Evolutionary conservation across 2,113 vertebrate species (phyloP).

Genomic region (Corydoras sp.): DNA sequence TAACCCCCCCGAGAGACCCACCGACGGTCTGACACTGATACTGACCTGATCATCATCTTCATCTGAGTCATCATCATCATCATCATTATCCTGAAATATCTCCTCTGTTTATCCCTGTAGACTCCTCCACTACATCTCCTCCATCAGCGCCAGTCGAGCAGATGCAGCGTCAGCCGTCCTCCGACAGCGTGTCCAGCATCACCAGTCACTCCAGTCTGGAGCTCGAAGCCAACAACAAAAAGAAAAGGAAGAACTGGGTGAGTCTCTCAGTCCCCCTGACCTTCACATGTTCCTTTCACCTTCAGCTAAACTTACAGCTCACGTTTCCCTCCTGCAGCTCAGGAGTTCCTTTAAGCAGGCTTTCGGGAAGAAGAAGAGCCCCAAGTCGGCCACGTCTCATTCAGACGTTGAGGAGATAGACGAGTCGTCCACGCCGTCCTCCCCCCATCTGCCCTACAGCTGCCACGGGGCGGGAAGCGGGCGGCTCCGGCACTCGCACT

Average conservation of each 20-base stretch:
- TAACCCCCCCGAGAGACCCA: constrained; percentile 69
- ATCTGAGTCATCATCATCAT: no score
- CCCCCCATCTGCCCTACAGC: constrained; percentile 65
- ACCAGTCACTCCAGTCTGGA: constrained; percentile 79
- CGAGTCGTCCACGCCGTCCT: constrained; percentile 75
- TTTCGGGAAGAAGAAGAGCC: constrained; percentile 82
- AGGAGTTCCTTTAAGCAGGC: constrained; percentile 89
- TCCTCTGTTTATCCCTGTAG: background rate
- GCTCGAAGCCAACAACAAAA: constrained; percentile 75
- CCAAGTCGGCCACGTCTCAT: constrained; percentile 78
- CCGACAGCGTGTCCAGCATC: constrained; percentile 82
- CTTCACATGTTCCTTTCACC: no score
- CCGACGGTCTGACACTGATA: constrained; percentile 64
- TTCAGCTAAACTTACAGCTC: no score
- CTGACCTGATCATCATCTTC: no score
- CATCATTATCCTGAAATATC: no score
- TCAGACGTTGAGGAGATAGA: constrained; percentile 80
- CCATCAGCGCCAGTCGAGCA: constrained; percentile 65
- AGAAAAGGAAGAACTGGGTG: constrained; percentile 91
- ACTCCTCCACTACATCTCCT: constrained; percentile 55
- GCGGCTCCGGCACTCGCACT: constrained; percentile 39
- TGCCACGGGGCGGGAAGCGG: constrained; percentile 13
- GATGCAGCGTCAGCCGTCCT: constrained; percentile 77
- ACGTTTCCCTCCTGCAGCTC: constrained; percentile 61
- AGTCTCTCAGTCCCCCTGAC: constrained; percentile 30